Evolutionary conservation across 1,140 invertebrate genomes (phyloP).

Genomic region (Brachionus rotundiformis): DNA sequence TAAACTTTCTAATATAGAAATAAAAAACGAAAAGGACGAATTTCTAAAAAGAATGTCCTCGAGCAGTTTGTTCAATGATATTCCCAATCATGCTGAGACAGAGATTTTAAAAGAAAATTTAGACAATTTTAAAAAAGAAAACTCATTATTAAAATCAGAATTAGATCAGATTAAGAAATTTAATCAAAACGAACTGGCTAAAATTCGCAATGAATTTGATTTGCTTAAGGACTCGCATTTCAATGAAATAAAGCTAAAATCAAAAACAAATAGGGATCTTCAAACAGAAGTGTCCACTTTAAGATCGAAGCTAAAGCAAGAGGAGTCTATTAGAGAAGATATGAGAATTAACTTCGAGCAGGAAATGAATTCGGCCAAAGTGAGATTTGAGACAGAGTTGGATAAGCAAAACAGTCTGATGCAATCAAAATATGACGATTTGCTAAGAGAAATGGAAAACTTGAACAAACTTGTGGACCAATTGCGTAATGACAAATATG

Average conservation of each 20-base stretch:
- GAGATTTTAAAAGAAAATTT: not conserved
- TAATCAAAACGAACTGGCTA: not conserved
- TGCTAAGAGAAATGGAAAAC: constrained; percentile 19
- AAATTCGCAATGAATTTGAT: constrained; percentile 15
- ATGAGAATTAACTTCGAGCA: not conserved
- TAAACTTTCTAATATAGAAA: not conserved
- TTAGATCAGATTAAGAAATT: not conserved
- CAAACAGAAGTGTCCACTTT: not conserved
- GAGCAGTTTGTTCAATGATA: not conserved
- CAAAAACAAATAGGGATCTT: constrained; percentile 20
- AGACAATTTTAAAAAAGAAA: not conserved
- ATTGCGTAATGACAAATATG: not conserved
- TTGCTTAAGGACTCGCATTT: not conserved
- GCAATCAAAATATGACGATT: constrained; percentile 24
- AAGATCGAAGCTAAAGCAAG: constrained; percentile 16
- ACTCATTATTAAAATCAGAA: not conserved
- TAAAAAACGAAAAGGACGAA: not conserved
- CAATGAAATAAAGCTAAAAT: constrained; percentile 2
- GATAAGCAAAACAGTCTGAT: not conserved
- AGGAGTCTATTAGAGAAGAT: not conserved
- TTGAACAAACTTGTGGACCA: not conserved
- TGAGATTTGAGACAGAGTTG: not conserved
- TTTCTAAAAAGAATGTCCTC: not conserved
- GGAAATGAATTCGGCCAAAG: not conserved
- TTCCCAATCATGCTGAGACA: not conserved